Evolutionary conservation across 1,140 invertebrate genomes (phyloP).

Genomic region (Pararge aegeria): DNA sequence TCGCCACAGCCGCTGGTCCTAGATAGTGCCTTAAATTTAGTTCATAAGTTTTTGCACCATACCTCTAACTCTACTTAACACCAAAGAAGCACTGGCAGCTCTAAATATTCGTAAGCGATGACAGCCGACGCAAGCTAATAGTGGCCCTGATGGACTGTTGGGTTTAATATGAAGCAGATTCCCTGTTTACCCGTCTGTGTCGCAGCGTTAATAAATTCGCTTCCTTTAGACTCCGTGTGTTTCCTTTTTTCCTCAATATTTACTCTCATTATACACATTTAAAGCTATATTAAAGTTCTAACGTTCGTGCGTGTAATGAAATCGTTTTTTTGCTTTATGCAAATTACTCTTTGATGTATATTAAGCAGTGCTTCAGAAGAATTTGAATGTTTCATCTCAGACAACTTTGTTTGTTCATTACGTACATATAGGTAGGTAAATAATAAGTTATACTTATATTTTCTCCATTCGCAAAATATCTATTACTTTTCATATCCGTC

Average conservation of each 20-base stretch:
- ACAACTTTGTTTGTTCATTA: background rate
- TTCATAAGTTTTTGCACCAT: too few relatives aligned
- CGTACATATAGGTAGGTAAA: too few relatives aligned
- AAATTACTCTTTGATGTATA: constrained; percentile 27
- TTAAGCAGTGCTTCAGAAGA: background rate
- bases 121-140: constrained; percentile 43
- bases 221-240: constrained; percentile 48
- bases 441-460: too few relatives aligned
- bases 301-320: constrained; percentile 31
- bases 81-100: background rate
- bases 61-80: background rate
- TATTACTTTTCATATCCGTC: too few relatives aligned
- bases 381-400: background rate
- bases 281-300: constrained; percentile 41
- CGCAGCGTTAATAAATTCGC: constrained; percentile 63
- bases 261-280: constrained; percentile 47
- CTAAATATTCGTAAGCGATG: constrained; percentile 34
- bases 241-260: constrained; percentile 53
- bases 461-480: too few relatives aligned
- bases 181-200: constrained; percentile 57
- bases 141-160: constrained; percentile 51
- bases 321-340: constrained; percentile 29
- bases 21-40: too few relatives aligned
- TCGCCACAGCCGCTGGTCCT: too few relatives aligned
- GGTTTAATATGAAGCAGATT: constrained; percentile 68